Conservation (phyloP, 2,888 invertebrate genomes). For the Melinaea marsaeus region DNA sequence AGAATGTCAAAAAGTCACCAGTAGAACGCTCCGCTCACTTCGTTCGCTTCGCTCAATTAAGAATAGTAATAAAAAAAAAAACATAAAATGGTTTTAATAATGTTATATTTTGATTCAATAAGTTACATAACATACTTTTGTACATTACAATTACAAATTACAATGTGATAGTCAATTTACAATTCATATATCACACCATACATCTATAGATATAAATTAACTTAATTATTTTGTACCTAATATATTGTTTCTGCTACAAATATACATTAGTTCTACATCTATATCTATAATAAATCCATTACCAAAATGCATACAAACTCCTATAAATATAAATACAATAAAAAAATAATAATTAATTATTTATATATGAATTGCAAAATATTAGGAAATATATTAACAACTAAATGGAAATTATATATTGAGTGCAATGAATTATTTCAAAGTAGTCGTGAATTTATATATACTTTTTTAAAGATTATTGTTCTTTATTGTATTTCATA, state of each 20-base stretch:
- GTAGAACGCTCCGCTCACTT: too few relatives aligned
- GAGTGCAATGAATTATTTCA: too few relatives aligned
- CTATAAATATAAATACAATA: too few relatives aligned
- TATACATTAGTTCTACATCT: slow-evolving; percentile 31
- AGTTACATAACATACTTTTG: slow-evolving; percentile 74
- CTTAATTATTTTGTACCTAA: slow-evolving; percentile 72
- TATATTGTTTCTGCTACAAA: slow-evolving; percentile 45
- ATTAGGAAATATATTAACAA: too few relatives aligned
- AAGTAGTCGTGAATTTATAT: too few relatives aligned
- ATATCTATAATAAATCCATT: slow-evolving; percentile 30
- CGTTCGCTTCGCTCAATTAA: too few relatives aligned
- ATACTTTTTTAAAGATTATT: neutral
- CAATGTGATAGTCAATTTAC: slow-evolving; percentile 64
- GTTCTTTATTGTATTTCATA: slow-evolving; percentile 2
- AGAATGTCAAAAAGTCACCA: too few relatives aligned
- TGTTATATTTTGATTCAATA: slow-evolving; percentile 77
- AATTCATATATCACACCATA: slow-evolving; percentile 57
- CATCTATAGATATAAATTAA: slow-evolving; percentile 60
- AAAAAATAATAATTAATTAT: too few relatives aligned
- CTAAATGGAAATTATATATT: too few relatives aligned
- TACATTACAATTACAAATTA: slow-evolving; percentile 67
- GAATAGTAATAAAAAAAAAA: slow-evolving; percentile 21
- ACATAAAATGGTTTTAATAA: slow-evolving; percentile 47
- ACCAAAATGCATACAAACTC: slow-evolving; percentile 28
- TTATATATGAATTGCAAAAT: too few relatives aligned